These are phyloP conservation scores for Anguilla anguilla DNA, from an alignment of 2,797 vertebrate genomes.

Conservation along the genomic window DNA sequence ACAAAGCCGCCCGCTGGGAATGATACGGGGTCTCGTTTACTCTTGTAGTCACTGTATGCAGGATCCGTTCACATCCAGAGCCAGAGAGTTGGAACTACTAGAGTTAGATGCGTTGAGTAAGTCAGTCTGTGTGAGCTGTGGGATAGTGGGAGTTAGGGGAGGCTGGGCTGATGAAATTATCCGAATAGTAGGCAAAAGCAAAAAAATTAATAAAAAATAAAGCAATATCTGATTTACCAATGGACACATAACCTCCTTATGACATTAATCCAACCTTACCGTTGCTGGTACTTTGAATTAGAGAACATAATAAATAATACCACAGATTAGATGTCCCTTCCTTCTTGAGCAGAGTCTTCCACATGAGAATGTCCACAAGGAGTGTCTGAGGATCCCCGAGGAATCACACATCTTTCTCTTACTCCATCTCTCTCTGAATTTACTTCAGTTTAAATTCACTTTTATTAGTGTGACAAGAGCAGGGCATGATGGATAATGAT, in stretches of 20 bases:
- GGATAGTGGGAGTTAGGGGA: background rate
- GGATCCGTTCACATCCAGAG: too few relatives aligned
- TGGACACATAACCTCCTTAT: background rate
- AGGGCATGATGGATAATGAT: background rate
- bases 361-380: background rate
- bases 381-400: constrained; percentile 16
- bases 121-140: too few relatives aligned
- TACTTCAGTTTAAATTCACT: background rate
- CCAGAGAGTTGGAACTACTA: too few relatives aligned
- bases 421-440: background rate
- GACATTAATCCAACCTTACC: background rate
- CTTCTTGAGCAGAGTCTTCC: background rate
- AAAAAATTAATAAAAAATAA: background rate
- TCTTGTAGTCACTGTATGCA: background rate
- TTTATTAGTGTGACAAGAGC: background rate
- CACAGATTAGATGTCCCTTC: background rate
- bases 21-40: background rate
- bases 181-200: background rate
- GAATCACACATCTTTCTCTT: background rate
- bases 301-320: background rate
- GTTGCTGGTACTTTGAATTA: background rate
- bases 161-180: background rate
- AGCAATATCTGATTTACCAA: background rate
- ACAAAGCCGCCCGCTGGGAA: background rate
- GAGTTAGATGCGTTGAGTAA: too few relatives aligned